Conservation (phyloP, 2,113 vertebrate species). For the Daboia siamensis region DNA sequence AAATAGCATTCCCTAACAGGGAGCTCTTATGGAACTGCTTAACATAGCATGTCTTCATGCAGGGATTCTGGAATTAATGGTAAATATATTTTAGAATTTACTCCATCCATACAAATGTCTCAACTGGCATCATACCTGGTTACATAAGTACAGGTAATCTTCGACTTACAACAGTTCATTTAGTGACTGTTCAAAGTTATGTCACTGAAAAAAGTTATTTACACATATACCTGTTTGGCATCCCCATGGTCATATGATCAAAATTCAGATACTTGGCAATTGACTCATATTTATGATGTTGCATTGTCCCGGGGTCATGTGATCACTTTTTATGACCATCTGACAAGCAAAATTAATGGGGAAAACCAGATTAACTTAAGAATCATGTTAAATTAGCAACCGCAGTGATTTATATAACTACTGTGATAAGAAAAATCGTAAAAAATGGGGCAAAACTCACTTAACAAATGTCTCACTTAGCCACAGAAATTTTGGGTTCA, state of each 20-base stretch:
- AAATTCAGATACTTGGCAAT: too few species aligned
- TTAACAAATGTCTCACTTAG: neutral
- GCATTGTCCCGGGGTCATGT: too few species aligned
- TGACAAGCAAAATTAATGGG: too few species aligned
- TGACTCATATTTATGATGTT: neutral
- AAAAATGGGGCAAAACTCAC: neutral
- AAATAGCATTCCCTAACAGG: neutral
- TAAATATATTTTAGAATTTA: neutral
- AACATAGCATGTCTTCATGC: neutral
- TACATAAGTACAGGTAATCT: neutral
- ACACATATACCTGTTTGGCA: too few species aligned
- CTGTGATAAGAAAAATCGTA: neutral
- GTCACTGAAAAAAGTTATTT: neutral
- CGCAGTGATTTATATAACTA: neutral
- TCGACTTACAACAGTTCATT: neutral
- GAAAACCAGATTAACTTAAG: neutral
- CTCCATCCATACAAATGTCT: neutral
- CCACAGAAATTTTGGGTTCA: neutral
- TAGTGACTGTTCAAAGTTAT: neutral
- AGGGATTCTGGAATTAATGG: neutral
- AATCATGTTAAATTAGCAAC: neutral
- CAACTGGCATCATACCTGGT: neutral
- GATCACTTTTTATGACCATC: too few species aligned
- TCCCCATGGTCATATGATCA: too few species aligned
- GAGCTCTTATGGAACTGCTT: neutral